Evolutionary conservation across 2,888 invertebrate species (phyloP).

Genomic region (Tineola bisselliella): DNA sequence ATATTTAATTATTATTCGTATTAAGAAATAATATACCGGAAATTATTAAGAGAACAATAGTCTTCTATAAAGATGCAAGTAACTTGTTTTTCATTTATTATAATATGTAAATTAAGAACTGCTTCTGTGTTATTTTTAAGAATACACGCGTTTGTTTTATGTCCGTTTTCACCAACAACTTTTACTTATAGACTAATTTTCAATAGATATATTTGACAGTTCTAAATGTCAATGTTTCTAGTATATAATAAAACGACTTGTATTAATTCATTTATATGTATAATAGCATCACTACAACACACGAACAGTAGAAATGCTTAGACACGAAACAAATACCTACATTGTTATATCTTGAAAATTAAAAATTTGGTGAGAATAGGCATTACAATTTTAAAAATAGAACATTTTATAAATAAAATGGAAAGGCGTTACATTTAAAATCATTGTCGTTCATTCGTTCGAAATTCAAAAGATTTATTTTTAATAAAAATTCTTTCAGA

Average conservation of each 20-base stretch:
- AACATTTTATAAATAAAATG: too few relatives aligned
- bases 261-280: too few relatives aligned
- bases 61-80: constrained; percentile 1
- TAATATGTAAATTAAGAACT: not conserved
- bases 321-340: too few relatives aligned
- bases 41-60: not conserved
- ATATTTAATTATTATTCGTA: constrained; percentile 21
- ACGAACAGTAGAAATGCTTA: too few relatives aligned
- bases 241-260: too few relatives aligned
- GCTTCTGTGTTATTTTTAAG: not conserved
- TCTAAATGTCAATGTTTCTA: too few relatives aligned
- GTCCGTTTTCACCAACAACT: not conserved
- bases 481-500: constrained; percentile 15
- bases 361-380: too few relatives aligned
- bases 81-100: not conserved
- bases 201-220: too few relatives aligned
- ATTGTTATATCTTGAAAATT: too few relatives aligned
- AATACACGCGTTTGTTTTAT: not conserved
- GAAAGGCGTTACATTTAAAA: not conserved
- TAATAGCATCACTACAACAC: too few relatives aligned
- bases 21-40: constrained; percentile 20
- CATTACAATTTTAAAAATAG: not conserved
- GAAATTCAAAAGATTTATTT: constrained; percentile 22
- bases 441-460: constrained; percentile 18
- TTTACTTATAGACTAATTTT: not conserved